Base-by-base conservation (phyloP, 1,140 invertebrate species). In the Gonioctena quinquepunctata region DNA sequence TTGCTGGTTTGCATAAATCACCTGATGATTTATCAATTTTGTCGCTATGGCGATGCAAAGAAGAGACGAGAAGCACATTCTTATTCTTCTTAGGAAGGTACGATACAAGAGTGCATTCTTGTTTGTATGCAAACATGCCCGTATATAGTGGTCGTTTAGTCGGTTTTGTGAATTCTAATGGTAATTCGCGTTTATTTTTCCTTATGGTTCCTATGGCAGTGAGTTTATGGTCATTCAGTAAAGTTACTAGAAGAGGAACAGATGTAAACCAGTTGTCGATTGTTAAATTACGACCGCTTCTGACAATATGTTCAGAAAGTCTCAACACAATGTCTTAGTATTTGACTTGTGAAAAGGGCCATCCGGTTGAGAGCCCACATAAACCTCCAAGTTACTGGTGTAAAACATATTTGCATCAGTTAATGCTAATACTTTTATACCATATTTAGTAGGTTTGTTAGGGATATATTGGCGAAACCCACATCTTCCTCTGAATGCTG, bases 371-470 rank as follows among this genome's bases (percentile, higher is more conserved):
- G 79, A 79, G 18, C 80, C 80, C 22, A 69, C 66, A 71, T 82
- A 82, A 33, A 81, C 73, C 69, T 81, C 72, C 42, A 80, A 59
- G 60, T 82, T 81, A 5, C 50, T n/a, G 7, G 68, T 79, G 63
- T 84, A 84, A 70, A 73, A 80, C 3, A 69, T 79, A n/a, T 27
- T 11, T 13, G 61, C 26, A 27, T 74, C 64, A 22, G 33, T 64
- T 11, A 74, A 50, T n/a, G 63, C 25, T 59, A 49, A 70, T 63
- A 79, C 71, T 79, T 85, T 85, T 48, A 84, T 79, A 3, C 80
- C 83, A 75, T 84, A 86, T 73, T 82, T 84, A 50, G 73, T 76
- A 3, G 84, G 83, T 76, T 86, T 86, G 42, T 74, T 78, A 3
- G 80, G 78, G 6, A 86, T 82, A 66, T 84, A 85, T 63, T 80